Percentiles rank a stretch among this genome's conserved stretches.
Conservation (phyloP, 1,140 invertebrate species). For the Zaprionus ornatus region DNA sequence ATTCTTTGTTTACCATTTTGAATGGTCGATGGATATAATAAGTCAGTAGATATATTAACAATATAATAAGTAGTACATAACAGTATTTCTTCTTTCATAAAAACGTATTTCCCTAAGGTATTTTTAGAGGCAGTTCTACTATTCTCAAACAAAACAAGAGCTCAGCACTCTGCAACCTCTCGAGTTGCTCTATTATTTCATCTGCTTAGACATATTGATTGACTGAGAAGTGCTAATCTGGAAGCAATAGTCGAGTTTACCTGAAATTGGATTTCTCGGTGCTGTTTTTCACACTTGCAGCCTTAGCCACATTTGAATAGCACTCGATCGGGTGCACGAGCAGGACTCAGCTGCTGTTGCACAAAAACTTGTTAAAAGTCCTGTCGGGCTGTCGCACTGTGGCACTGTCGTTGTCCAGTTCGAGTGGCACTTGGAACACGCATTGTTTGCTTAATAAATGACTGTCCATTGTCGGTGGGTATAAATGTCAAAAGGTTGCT, state of each 20-base stretch:
- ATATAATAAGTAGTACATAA: too few relatives aligned
- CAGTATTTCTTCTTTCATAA: too few relatives aligned
- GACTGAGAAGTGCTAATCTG: not conserved
- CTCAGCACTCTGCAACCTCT: not conserved
- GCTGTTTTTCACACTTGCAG: slow-evolving; percentile 52
- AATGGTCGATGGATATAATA: not conserved
- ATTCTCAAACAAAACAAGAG: not conserved
- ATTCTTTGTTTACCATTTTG: not conserved
- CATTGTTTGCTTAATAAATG: slow-evolving; percentile 77
- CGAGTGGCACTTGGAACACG: slow-evolving; percentile 51
- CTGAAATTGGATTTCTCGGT: slow-evolving; percentile 13
- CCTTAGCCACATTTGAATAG: slow-evolving; percentile 60
- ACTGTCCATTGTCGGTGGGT: slow-evolving; percentile 67
- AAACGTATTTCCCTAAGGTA: too few relatives aligned
- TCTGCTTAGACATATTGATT: slow-evolving; percentile 5
- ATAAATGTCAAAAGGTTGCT: slow-evolving; percentile 77
- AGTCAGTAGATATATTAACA: too few relatives aligned
- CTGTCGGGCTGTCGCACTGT: not conserved
- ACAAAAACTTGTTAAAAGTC: slow-evolving; percentile 54
- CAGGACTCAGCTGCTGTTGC: slow-evolving; percentile 63
- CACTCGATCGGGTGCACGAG: slow-evolving; percentile 1
- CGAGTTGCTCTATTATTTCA: not conserved
- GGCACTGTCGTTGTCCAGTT: slow-evolving; percentile 5
- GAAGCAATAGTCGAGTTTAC: slow-evolving; percentile 1
- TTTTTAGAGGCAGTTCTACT: too few relatives aligned